Evolutionary conservation across 2,797 vertebrate genomes (phyloP), one percentile per base, ranked within the genome.

Genomic region (Varecia variegata): DNA sequence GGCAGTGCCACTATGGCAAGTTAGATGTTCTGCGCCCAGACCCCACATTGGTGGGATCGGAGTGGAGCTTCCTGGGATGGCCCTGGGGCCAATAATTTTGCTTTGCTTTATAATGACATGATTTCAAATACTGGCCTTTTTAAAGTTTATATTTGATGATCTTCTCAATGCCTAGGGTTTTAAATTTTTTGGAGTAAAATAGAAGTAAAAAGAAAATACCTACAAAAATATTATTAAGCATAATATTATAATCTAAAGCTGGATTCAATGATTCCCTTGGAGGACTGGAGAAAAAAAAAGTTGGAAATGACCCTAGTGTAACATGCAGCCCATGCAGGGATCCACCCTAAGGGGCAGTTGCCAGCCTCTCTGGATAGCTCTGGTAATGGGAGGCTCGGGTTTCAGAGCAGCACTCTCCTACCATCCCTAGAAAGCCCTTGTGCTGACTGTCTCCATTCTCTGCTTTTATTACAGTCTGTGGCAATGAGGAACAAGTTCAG

Each of bases 281-380:
- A n/a, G 32, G 32, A n/a, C 30, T 65, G 8, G 21, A 65, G 32
- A 18, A 15, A 65, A n/a, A 62, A 65, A 17, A 32, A 85, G 8
- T 50, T 35, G 32, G 30, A 86, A 62, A 40, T 27, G 43, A 35
- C 32, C 21, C 23, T 5, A 1, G 7, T 52, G 20, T 65, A 21
- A 43, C 2, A 12, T 2, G 8, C 27, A 1, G 30, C 47, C 43
- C 50, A 17, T 0, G 0, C 4, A 50, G 43, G 50, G n/a, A n/a
- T 35, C 35, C 35, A 60, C 62, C 54, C 40, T 13, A 4, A 68
- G 10, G 47, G 54, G 17, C 1, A 4, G 60, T 76, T 32, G 1
- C 93, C 14, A 10, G 27, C 21, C 35, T 50, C 68, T 54, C 35
- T 30, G 11, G 35, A 56, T 73, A 80, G 38, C 38, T 40, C 62